Evolutionary conservation across 2,888 invertebrate species (phyloP).

Genomic region (Ophion slaviceki): DNA sequence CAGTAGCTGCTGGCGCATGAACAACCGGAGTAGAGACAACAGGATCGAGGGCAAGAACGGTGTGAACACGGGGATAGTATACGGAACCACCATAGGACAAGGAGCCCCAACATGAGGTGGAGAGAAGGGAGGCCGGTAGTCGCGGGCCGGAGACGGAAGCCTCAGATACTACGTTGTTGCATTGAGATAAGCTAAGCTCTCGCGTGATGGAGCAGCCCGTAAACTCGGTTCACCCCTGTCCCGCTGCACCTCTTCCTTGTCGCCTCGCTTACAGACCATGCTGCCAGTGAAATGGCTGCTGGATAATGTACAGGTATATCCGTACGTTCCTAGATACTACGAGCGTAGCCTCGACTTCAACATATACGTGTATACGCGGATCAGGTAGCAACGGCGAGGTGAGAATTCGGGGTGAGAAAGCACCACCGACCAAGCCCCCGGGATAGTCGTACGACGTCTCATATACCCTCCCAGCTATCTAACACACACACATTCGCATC

Average conservation of each 20-base stretch:
- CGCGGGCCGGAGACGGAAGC: conserved; percentile 76
- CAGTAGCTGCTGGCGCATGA: conserved; percentile 21
- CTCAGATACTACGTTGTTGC: conserved; percentile 80
- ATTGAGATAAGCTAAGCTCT: conserved; percentile 82
- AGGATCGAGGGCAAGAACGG: conserved; percentile 10
- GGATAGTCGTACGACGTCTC: conserved; percentile 43
- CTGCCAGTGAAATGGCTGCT: conserved; percentile 80
- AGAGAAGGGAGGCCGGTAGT: conserved; percentile 54
- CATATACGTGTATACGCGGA: conserved; percentile 28
- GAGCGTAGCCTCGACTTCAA: conserved; percentile 38
- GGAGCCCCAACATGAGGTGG: conserved; percentile 13
- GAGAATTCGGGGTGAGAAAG: conserved; percentile 51
- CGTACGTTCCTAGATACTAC: conserved; percentile 41
- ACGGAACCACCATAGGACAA: conserved; percentile 22
- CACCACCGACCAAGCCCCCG: conserved; percentile 42
- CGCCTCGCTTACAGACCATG: conserved; percentile 68
- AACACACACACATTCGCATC: conserved; percentile 43
- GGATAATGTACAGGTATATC: conserved; percentile 78
- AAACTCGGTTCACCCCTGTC: conserved; percentile 74
- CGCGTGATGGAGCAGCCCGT: conserved; percentile 82
- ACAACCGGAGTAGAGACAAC: conserved; percentile 17
- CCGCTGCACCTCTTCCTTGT: conserved; percentile 34
- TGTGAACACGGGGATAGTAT: conserved; percentile 44
- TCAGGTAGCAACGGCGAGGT: conserved; percentile 44
- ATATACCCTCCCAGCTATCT: conserved; percentile 53